These are phyloP conservation scores for Centropus unirufus DNA, from an alignment of 2,113 vertebrate species.

Conservation along the genomic window DNA sequence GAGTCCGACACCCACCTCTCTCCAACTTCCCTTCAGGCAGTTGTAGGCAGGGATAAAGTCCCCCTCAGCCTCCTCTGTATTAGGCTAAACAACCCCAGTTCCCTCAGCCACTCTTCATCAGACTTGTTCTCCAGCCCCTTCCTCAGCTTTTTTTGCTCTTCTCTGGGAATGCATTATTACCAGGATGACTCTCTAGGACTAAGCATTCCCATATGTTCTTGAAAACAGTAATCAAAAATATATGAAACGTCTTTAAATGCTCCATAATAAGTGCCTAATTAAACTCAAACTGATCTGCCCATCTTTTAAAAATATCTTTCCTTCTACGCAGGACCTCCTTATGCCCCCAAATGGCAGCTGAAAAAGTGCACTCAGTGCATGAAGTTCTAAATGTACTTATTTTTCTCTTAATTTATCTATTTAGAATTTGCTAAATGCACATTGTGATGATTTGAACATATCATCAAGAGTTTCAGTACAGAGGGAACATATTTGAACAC, in stretches of 20 bases:
- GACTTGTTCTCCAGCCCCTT: too few relatives aligned
- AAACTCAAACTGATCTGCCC: neutral
- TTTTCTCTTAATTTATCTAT: conserved; percentile 17
- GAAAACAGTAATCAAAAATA: conserved; percentile 4
- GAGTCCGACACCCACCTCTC: too few relatives aligned
- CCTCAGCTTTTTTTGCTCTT: too few relatives aligned
- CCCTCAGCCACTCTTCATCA: too few relatives aligned
- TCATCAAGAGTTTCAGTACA: neutral
- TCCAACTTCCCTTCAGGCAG: too few relatives aligned
- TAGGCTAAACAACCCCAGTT: too few relatives aligned
- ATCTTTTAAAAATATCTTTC: neutral
- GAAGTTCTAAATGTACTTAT: neutral
- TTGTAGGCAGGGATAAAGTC: too few relatives aligned
- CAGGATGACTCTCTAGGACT: neutral
- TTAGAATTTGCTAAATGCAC: neutral
- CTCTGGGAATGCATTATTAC: neutral
- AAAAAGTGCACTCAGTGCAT: neutral
- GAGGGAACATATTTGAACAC: neutral
- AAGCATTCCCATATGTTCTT: neutral
- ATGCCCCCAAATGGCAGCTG: neutral
- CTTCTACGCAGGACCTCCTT: neutral
- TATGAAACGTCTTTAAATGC: neutral
- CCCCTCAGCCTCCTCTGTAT: too few relatives aligned
- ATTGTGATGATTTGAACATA: neutral
- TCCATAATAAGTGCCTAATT: neutral